phyloP scores from a whole-genome alignment of 1,140 invertebrate genomes.

The Mactra quadrangularis region DNA sequence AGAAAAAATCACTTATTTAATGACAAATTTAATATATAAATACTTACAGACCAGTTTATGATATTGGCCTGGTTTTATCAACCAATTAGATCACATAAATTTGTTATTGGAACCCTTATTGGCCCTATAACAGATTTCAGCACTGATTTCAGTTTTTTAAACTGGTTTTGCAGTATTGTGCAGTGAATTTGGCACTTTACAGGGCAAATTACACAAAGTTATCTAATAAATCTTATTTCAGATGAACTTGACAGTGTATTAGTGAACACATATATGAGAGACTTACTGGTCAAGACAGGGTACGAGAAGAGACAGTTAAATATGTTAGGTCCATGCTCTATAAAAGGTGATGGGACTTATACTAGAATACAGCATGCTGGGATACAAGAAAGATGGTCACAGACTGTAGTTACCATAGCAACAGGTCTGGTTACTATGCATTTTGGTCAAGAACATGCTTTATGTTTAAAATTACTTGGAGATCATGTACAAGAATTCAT shows the following conservation, averaged over 20 bases:
- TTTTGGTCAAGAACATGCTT: constrained; percentile 57
- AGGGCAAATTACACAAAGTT: too few relatives aligned
- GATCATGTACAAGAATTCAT: constrained; percentile 48
- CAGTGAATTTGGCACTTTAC: too few relatives aligned
- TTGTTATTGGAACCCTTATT: too few relatives aligned
- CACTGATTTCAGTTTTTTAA: too few relatives aligned
- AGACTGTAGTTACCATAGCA: constrained; percentile 44
- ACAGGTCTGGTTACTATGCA: constrained; percentile 49
- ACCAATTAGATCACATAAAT: too few relatives aligned
- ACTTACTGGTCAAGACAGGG: constrained; percentile 45
- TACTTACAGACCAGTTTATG: too few relatives aligned
- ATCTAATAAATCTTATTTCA: too few relatives aligned
- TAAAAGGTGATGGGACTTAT: constrained; percentile 38
- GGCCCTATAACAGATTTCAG: too few relatives aligned
- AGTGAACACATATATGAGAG: constrained; percentile 38
- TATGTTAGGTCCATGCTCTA: constrained; percentile 44
- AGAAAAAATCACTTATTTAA: too few relatives aligned
- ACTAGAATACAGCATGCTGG: constrained; percentile 14
- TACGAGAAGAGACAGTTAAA: constrained; percentile 9
- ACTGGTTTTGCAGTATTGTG: too few relatives aligned
- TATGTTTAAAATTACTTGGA: constrained; percentile 19
- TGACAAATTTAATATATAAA: too few relatives aligned
- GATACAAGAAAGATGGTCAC: constrained; percentile 16
- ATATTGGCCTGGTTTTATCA: too few relatives aligned
- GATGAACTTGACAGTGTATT: constrained; percentile 18